A percentile compares a stretch with the other conserved stretches of the same genome.
Conservation (phyloP, 2,888 invertebrate genomes). For the Resseliella maxima region DNA sequence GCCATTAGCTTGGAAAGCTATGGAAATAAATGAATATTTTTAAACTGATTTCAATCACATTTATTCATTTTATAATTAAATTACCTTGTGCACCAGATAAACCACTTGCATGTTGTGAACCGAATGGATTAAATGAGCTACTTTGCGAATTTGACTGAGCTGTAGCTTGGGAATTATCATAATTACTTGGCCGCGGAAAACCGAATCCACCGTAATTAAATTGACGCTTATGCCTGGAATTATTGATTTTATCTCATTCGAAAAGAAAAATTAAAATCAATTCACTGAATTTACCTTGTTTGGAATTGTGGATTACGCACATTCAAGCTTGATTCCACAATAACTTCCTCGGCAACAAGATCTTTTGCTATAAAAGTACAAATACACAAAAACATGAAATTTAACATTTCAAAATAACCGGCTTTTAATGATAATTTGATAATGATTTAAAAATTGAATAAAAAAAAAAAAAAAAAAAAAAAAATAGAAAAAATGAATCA, state of each 20-base stretch:
- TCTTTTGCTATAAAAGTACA: too few species aligned
- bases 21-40: too few species aligned
- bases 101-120: background rate
- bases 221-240: background rate
- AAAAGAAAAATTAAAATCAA: background rate
- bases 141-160: constrained; percentile 40
- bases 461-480: too few species aligned
- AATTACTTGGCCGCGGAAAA: background rate
- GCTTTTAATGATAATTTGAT: too few species aligned
- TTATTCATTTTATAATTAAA: background rate
- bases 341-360: constrained; percentile 66
- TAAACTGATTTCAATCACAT: too few species aligned
- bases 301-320: constrained; percentile 65
- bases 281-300: background rate
- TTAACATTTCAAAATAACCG: too few species aligned
- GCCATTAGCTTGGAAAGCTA: background rate
- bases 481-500: too few species aligned
- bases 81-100: constrained; percentile 35
- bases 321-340: constrained; percentile 68
- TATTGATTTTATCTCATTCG: background rate
- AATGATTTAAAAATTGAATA: too few species aligned
- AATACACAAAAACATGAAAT: too few species aligned
- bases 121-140: background rate
- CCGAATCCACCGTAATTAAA: background rate
- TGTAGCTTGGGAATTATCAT: constrained; percentile 4